Percentiles rank a stretch among this genome's conserved stretches.
These are phyloP conservation scores for Tachina grossa DNA, from an alignment of 2,888 invertebrate genomes.

Conservation along the genomic window DNA sequence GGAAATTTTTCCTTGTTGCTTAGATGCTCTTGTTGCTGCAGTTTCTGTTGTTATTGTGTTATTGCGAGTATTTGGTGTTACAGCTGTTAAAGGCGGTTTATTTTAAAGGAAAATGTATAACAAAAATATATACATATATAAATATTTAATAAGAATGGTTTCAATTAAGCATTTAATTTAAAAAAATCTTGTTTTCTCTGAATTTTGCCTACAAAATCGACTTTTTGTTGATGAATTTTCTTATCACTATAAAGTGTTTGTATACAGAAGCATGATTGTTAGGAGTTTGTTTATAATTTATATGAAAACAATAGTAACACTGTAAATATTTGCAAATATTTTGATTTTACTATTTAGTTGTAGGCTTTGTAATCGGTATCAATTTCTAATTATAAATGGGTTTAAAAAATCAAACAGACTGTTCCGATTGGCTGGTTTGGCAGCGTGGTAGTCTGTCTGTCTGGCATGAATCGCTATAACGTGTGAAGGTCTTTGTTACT, in stretches of 20 bases:
- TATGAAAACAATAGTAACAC: no score
- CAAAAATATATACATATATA: constrained; percentile 33
- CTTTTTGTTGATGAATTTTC: constrained; percentile 41
- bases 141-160: constrained; percentile 45
- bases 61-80: constrained; percentile 21
- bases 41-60: constrained; percentile 18
- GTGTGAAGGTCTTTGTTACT: no score
- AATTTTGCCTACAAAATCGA: constrained; percentile 38
- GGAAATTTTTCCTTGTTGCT: constrained; percentile 65
- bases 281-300: background rate
- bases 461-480: no score
- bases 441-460: no score
- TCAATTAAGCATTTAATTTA: constrained; percentile 60
- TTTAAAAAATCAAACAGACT: no score
- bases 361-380: background rate
- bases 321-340: background rate
- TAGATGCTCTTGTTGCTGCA: constrained; percentile 1
- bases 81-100: constrained; percentile 57
- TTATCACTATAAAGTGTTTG: constrained; percentile 53
- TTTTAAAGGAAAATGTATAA: constrained; percentile 39
- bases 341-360: background rate
- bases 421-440: no score
- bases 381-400: no score
- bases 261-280: background rate
- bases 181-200: constrained; percentile 21